Evolutionary conservation across 2,888 invertebrate species (phyloP), one percentile per base, ranked within the genome.

Genomic region (Dryococelus australis): DNA sequence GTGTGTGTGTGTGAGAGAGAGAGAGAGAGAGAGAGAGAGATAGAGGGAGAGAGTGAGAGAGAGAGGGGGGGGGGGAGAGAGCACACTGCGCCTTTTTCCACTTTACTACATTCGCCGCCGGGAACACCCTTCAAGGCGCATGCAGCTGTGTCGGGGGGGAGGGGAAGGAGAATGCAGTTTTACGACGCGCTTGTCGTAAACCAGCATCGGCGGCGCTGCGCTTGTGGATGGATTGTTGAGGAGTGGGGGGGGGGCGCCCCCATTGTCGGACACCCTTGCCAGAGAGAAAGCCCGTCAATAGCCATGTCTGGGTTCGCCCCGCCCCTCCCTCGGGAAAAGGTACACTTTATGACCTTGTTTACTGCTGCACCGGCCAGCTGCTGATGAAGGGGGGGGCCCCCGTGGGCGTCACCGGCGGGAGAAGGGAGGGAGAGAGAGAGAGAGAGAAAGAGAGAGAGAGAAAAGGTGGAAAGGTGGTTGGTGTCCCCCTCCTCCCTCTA

Each of bases 291-390:
- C 16, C 47, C 65, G 65, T 65, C 65, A 65, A 65, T 65, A 65
- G 65, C 65, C 6, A 24, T 65, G 65, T 24, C 65, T 65, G 20
- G 65, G 65, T 65, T 65, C 24, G 65, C n/a, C n/a, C n/a, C n/a
- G n/a, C n/a, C n/a, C n/a, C n/a, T n/a, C n/a, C n/a, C n/a, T n/a
- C n/a, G n/a, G n/a, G n/a, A n/a, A n/a, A 65, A 10, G 65, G 65
- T 65, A 65, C 65, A 65, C 24, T 65, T 65, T 65, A 65, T 65
- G 20, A n/a, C 65, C 65, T 65, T 65, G 65, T 65, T 65, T 65
- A 65, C 65, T 65, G 65, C 65, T 65, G 65, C 65, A 65, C 20
- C 65, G n/a, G 65, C n/a, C 65, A 65, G 65, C 6, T 65, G 65
- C 65, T 16, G 65, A 8, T 5, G 2, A 47, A 47, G 47, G 47